Base-by-base conservation (phyloP, 2,888 invertebrate species). In the Teleiodes luculella region DNA sequence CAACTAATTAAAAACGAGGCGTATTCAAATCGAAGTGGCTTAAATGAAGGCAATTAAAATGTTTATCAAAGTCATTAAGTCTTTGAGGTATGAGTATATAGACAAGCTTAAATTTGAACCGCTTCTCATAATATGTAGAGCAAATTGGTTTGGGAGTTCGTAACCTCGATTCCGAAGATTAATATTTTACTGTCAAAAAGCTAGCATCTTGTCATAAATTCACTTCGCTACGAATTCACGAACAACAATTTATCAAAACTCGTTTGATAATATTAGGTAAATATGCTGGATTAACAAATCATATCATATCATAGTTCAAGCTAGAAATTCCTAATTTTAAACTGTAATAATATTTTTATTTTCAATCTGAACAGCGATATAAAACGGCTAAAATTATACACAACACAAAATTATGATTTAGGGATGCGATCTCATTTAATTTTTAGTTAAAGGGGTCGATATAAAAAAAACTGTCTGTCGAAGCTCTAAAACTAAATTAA, bases 201-300 rank as follows among this genome's bases (percentile, higher is more conserved):
- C 57, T 54, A 54, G 31, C 53, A 36, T 36, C 24, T 43, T 35
- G 49, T 53, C 60, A 61, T 61, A 55, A 58, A 61, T 61, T 43
- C 24, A 37, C 37, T 37, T 49, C 37, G 13, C 49, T 11, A 24
- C 8, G 37, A 37, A 49, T 49, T 36, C 28, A 28, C 37, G 28
- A 48, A 36, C 37, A 49, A 28, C 24, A 37, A 49, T 49, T 49
- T 24, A 24, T 49, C 37, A 49, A 49, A 49, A 49, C 37, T 28
- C 36, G 24, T 49, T 49, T 43, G 39, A 24, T 45, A 30, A 49
- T 37, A 33, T 37, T n/a, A n/a, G n/a, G n/a, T n/a, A n/a, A n/a
- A n/a, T n/a, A n/a, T n/a, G n/a, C n/a, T n/a, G n/a, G n/a, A 49
- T 35, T 35, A 48, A n/a, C 36, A 48, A 35, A 48, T 48, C 18